Conservation (phyloP, 2,797 vertebrate species). For the Pelodytes ibericus region DNA sequence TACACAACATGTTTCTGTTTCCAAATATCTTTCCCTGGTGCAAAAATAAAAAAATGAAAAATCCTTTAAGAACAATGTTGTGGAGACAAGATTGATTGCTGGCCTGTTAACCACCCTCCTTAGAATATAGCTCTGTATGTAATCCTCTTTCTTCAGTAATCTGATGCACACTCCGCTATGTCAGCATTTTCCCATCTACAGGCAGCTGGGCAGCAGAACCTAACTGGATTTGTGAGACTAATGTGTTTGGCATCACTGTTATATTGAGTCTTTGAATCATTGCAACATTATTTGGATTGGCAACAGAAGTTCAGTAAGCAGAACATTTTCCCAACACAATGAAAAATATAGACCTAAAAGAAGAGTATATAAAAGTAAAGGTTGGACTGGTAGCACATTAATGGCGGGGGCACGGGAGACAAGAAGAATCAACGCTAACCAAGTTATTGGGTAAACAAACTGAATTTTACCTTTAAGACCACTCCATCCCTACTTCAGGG, state of each 20-base stretch:
- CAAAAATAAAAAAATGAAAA: background rate
- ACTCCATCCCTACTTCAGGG: no score
- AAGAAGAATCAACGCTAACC: no score
- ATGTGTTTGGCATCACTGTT: conserved; percentile 7
- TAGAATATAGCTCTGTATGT: conserved; percentile 40
- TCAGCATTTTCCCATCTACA: conserved; percentile 58
- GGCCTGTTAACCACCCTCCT: conserved; percentile 5
- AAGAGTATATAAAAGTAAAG: no score
- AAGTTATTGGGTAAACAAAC: no score
- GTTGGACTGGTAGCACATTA: no score
- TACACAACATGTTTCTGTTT: no score
- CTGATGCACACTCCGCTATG: conserved; percentile 48
- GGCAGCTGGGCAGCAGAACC: conserved; percentile 56
- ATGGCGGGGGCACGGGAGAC: no score
- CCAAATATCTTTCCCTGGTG: no score
- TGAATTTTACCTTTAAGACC: no score
- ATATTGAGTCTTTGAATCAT: background rate
- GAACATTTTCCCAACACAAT: no score
- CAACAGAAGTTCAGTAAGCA: background rate
- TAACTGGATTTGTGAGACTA: conserved; percentile 63
- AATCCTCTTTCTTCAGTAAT: conserved; percentile 61
- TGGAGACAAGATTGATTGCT: background rate
- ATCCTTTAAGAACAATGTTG: background rate
- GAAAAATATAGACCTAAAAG: no score
- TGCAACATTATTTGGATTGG: background rate